Evolutionary conservation across 2,797 vertebrate genomes (phyloP), one percentile per base, ranked within the genome.

Genomic region (Ctenopoma multispine): DNA sequence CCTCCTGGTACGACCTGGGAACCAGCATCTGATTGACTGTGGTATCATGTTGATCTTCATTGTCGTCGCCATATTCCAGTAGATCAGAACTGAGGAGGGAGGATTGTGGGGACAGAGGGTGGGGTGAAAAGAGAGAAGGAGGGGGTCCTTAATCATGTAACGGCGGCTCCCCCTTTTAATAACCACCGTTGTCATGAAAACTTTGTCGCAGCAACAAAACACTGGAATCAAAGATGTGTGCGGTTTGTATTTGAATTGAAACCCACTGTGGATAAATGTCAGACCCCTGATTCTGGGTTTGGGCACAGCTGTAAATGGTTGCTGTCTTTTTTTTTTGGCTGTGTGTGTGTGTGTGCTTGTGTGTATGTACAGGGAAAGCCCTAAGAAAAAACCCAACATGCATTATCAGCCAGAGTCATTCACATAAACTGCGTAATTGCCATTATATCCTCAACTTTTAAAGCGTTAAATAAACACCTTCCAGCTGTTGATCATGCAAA

Each of bases 1-100:
- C 96, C n/a, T 93, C 95, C 84, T 97, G 95, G 66, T 97, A 95
- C n/a, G 95, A 92, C 87, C 95, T 95, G 54, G 96, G 96, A 27
- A 94, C 94, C 91, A 96, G 85, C 89, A 96, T 94, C 53, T 96
- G 96, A 78, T 94, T 96, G 73, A 94, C 83, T 9, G 90, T 86
- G 50, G 91, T 82, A 40, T 96, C 95, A 81, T 90, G 87, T 84
- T 79, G 86, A 48, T 92, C 90, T 47, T 96, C 96, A 3, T 94
- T 92, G 55, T 96, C 95, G 66, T 95, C 95, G 64, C 95, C 94
- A 47, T 96, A 95, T 83, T 96, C 94, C 75, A 94, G 73, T 63
- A 90, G 91, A 86, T 92, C 91, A 72, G 93, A 95, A 61, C 96
- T 83, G 65, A 3, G 4, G 2, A 13, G 13, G 20, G 20, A 4